Base-by-base conservation (phyloP, 2,113 vertebrate species). In the Chroicocephalus ridibundus region DNA sequence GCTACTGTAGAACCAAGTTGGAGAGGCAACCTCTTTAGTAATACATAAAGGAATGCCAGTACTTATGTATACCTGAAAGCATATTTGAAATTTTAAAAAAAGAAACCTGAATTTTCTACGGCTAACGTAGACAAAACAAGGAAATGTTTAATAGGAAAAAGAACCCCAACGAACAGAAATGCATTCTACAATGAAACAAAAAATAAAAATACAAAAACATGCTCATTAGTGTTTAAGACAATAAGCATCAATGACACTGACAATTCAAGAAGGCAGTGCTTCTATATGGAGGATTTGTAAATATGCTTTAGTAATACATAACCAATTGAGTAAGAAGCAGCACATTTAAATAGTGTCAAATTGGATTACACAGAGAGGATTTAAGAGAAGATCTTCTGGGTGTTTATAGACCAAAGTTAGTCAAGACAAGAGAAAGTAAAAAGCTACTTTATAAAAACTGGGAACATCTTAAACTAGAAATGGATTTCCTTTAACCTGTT, bases 221-320 rank as follows among this genome's bases (percentile, higher is more conserved):
- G 96, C 95, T 96, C 24, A 94, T 95, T 96, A 96, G 96, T 96
- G 88, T 65, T 81, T 71, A 72, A 83, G 62, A 97, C 94, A 95
- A 89, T 91, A 97, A 97, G 95, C 95, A 97, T 96, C 84, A 98
- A 93, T 97, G 94, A 97, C 97, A 98, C 95, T 97, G 82, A 98
- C 80, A 98, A 96, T 92, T 75, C 32, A 94, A 86, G 65, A 93
- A 40, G 74, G 89, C 52, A 85, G 57, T 52, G 76, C 86, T 71
- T 92, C 86, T 82, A 34, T 5, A 79, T 10, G 20, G 66, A 91
- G 65, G 76, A 60, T 88, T 92, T 86, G 57, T 82, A 79, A 92
- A 87, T 87, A 85, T 20, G 52, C 74, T 96, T 96, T 82, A 95
- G 88, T 62, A 93, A 86, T 77, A 85, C n/a, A 70, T 12, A 88